Base-by-base conservation (phyloP, 1,140 invertebrate genomes). In the Drosophila kurseongensis region DNA sequence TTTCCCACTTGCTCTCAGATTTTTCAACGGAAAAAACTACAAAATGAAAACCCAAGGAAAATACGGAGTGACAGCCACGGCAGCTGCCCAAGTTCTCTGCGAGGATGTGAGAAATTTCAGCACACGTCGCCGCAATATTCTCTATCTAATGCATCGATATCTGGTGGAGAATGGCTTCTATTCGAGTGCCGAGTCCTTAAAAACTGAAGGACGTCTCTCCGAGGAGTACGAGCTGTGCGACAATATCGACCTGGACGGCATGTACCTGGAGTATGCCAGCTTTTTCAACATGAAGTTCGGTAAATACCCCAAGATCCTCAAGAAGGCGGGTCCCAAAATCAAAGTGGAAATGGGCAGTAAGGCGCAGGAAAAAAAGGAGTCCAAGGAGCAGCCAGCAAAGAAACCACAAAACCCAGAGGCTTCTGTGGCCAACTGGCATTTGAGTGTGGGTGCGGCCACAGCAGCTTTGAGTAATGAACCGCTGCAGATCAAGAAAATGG, bases 231-330 rank as follows among this genome's bases (percentile, higher is more conserved):
- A 95, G 82, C 94, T 98, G 1, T 98, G 98, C 93, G 98, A 99
- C 79, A 98, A 98, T 78, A 95, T 98, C 58, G 97, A 98, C 90
- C 93, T 99, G 71, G 95, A 97, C 57, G 96, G 95, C 14, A 96
- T 99, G 62, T 92, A 98, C 47, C 94, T 97, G 93, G 97, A 98
- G 77, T 99, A 97, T 92, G 96, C 96, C 74, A 96, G 96, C 54
- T 98, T 97, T 93, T 98, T 97, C 92, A 95, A 95, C 77, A 93
- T 96, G 16, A 95, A 97, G 80, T 98, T 97, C 92, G 96, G 97
- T 90, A 97, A 96, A 92, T 95, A 97, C 90, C 97, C 98, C 0
- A 96, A 95, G 90, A 94, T 98, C 32, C 95, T 95, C 32, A 96
- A 95, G 92, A 95, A 94, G 57, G 50, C 83, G 0, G 60, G 40